Percentiles rank a stretch among this genome's conserved stretches.
phyloP scores from a whole-genome alignment of 1,140 invertebrate species.

The Oncopeltus fasciatus region DNA sequence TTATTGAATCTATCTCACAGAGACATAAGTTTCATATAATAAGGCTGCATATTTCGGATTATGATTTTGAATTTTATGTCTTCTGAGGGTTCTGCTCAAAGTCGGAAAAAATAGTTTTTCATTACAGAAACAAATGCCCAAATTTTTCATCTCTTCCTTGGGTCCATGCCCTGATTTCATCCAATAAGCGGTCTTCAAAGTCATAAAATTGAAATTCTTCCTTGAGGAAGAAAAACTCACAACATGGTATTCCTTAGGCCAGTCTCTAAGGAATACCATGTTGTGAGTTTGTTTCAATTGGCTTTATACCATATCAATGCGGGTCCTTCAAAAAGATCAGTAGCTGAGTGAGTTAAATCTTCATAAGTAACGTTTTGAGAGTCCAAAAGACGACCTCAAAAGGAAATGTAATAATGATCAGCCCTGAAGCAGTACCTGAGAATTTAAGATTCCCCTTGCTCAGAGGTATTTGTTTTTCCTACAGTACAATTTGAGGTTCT shows the following conservation, averaged over 20 bases:
- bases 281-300: background rate
- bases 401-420: no score
- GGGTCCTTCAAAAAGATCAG: background rate
- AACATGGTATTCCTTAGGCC: background rate
- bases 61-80: conserved; percentile 23
- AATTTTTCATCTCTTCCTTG: conserved; percentile 25
- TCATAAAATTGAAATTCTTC: background rate
- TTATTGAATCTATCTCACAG: background rate
- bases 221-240: background rate
- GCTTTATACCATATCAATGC: conserved; percentile 5
- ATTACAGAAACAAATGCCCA: conserved; percentile 25
- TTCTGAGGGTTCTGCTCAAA: conserved; percentile 23
- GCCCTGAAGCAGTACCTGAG: no score
- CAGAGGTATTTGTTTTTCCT: no score
- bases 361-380: background rate
- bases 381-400: no score
- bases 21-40: conserved; percentile 17
- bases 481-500: no score
- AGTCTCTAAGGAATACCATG: background rate
- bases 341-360: background rate
- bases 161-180: conserved; percentile 25
- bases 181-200: conserved; percentile 26
- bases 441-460: no score
- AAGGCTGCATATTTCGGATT: conserved; percentile 25
- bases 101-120: conserved; percentile 27